Evolutionary conservation across 2,797 vertebrate genomes (phyloP).

Genomic region (Sciaenops ocellatus): DNA sequence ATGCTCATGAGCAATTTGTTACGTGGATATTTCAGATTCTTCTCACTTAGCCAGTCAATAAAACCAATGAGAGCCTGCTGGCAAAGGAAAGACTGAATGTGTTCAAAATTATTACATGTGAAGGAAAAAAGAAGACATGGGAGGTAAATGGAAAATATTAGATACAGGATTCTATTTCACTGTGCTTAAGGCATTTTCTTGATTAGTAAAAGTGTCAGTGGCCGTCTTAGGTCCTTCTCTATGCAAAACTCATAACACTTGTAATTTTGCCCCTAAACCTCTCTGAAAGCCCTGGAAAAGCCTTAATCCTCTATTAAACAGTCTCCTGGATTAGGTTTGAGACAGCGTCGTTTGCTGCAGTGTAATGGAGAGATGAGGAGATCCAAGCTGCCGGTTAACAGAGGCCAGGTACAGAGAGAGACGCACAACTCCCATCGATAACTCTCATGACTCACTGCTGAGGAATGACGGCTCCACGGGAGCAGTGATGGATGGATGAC

Average conservation of each 20-base stretch:
- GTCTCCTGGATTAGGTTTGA: conserved; percentile 13
- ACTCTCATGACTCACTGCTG: conserved; percentile 74
- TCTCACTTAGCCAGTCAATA: neutral
- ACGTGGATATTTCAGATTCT: neutral
- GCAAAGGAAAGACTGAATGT: neutral
- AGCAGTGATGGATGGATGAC: conserved; percentile 71
- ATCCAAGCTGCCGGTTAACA: conserved; percentile 29
- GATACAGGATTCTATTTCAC: too few relatives aligned
- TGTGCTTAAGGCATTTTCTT: neutral
- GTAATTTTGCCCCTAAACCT: neutral
- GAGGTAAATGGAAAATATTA: neutral
- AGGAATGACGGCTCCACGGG: conserved; percentile 72
- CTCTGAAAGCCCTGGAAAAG: conserved; percentile 1
- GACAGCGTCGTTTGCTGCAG: conserved; percentile 6
- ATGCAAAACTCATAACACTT: neutral
- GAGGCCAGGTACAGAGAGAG: conserved; percentile 56
- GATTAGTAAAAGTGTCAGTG: neutral
- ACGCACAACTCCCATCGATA: conserved; percentile 51
- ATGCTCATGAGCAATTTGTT: neutral
- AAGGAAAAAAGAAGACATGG: neutral
- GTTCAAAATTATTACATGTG: neutral
- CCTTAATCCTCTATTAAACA: conserved; percentile 15
- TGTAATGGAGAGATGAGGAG: conserved; percentile 24
- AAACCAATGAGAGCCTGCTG: neutral
- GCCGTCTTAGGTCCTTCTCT: neutral